Evolutionary conservation across 1,140 invertebrate genomes (phyloP).

Genomic region (Drosophila neocordata): DNA sequence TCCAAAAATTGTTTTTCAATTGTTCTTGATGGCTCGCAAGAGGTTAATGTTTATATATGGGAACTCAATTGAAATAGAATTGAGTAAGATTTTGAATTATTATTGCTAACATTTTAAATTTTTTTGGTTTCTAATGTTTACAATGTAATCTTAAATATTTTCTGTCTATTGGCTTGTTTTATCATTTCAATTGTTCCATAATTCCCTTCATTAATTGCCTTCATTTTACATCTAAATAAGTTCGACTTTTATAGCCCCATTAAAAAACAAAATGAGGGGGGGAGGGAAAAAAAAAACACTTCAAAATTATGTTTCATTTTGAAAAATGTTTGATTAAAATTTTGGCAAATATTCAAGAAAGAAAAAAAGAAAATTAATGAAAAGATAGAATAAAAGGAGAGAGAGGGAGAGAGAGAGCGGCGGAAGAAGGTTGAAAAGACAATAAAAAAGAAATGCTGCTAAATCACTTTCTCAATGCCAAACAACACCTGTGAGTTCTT

Average conservation of each 20-base stretch:
- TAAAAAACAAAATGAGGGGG: constrained; percentile 19
- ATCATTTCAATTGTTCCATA: background rate
- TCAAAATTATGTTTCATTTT: constrained; percentile 2
- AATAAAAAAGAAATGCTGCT: constrained; percentile 9
- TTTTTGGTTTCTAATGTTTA: too few species aligned
- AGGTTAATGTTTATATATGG: too few species aligned
- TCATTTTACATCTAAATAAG: constrained; percentile 31
- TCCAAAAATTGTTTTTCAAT: too few species aligned
- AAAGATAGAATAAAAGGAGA: background rate
- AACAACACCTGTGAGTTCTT: background rate
- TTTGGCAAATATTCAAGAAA: constrained; percentile 1
- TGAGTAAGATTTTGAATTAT: too few species aligned
- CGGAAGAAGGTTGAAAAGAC: background rate
- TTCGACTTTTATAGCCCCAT: constrained; percentile 47
- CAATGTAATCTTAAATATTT: too few species aligned
- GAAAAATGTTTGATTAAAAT: constrained; percentile 8
- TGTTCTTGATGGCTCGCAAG: too few species aligned
- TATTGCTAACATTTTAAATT: too few species aligned
- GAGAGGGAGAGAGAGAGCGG: background rate
- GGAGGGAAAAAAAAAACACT: background rate
- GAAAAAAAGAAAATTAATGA: background rate
- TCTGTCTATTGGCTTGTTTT: background rate
- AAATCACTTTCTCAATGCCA: constrained; percentile 1
- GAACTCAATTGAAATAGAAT: too few species aligned
- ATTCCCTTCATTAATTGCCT: background rate